phyloP scores from a whole-genome alignment of 2,113 vertebrate genomes.

The Azemiops feae region DNA sequence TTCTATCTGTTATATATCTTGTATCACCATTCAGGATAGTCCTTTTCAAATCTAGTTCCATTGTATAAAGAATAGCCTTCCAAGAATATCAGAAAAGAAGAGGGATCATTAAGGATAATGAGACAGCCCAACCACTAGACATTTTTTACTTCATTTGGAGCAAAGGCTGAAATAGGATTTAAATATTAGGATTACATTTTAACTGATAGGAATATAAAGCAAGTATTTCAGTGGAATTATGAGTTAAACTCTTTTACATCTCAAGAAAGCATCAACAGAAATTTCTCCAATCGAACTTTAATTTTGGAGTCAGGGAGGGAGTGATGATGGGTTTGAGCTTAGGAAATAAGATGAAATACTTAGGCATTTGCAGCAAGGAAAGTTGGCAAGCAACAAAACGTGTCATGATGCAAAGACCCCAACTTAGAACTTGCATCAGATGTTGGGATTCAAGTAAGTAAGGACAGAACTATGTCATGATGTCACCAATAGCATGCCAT shows the following conservation, averaged over 20 bases:
- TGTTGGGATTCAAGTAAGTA: not conserved
- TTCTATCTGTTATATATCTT: constrained; percentile 24
- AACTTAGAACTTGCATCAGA: not conserved
- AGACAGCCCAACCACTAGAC: constrained; percentile 34
- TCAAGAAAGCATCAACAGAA: constrained; percentile 54
- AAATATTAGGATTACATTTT: constrained; percentile 54
- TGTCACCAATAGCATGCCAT: not conserved
- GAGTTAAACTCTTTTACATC: constrained; percentile 56
- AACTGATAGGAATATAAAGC: constrained; percentile 59
- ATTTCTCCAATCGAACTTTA: constrained; percentile 7
- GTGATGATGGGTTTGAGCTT: not conserved
- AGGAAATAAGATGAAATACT: not conserved
- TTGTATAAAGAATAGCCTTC: constrained; percentile 34
- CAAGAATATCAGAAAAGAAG: constrained; percentile 42
- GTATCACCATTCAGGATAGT: constrained; percentile 21
- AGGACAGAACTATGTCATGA: not conserved
- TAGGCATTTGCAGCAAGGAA: not conserved
- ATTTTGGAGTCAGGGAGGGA: not conserved
- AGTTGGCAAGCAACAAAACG: not conserved
- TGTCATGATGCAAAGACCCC: not conserved
- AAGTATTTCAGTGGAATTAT: constrained; percentile 43
- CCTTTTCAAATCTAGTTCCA: constrained; percentile 37
- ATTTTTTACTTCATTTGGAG: constrained; percentile 38
- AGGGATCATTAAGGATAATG: constrained; percentile 31
- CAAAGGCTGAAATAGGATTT: constrained; percentile 39